Conservation (phyloP, 2,888 invertebrate genomes). For the Perizoma flavofasciatum region DNA sequence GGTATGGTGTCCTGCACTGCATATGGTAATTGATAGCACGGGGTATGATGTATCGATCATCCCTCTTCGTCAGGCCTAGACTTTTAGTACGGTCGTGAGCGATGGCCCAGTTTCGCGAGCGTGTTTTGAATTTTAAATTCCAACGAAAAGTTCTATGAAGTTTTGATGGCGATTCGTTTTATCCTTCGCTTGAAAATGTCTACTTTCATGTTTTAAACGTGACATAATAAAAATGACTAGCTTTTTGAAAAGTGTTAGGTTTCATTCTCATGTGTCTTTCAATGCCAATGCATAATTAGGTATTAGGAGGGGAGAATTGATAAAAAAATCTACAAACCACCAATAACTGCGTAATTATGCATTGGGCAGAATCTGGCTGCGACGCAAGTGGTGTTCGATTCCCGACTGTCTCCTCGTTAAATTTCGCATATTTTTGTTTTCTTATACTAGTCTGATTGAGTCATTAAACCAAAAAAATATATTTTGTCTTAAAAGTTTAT, state of each 20-base stretch:
- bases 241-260: not conserved
- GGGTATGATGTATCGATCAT: conserved; percentile 24
- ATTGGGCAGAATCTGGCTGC: too few species aligned
- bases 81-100: conserved; percentile 18
- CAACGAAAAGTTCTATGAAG: conserved; percentile 8
- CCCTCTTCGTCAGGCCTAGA: conserved; percentile 16
- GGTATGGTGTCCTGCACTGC: not conserved
- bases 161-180: conserved; percentile 16
- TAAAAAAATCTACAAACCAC: too few species aligned
- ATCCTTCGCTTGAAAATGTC: conserved; percentile 8
- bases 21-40: conserved; percentile 21
- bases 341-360: too few species aligned
- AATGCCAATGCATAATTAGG: too few species aligned
- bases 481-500: too few species aligned
- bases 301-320: too few species aligned
- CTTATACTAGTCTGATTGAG: too few species aligned
- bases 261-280: not conserved
- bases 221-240: not conserved
- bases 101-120: conserved; percentile 21
- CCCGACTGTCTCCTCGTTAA: too few species aligned
- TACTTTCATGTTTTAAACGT: not conserved
- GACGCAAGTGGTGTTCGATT: too few species aligned
- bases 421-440: too few species aligned
- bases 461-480: too few species aligned
- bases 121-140: conserved; percentile 24